phyloP scores from a whole-genome alignment of 2,888 invertebrate genomes.

The Apodemia hepburni region DNA sequence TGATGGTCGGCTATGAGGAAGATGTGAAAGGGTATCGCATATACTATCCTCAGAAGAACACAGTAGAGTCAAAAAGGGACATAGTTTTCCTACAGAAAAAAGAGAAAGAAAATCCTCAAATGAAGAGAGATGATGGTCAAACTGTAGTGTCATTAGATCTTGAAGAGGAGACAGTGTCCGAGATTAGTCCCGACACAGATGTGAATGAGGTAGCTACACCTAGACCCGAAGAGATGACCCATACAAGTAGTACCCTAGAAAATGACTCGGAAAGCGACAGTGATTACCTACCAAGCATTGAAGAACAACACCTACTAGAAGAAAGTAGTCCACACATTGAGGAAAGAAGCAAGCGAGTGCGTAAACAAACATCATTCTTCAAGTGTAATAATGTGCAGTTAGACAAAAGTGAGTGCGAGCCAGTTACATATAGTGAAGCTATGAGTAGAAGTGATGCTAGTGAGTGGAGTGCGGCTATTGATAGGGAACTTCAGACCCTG shows the following conservation, averaged over 20 bases:
- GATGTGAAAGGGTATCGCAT: conserved; percentile 24
- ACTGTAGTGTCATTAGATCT: conserved; percentile 2
- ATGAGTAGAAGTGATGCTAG: conserved; percentile 26
- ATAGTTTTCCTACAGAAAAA: conserved; percentile 19
- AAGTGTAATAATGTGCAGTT: conserved; percentile 17
- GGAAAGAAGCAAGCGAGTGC: conserved; percentile 5
- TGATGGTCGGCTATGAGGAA: conserved; percentile 22
- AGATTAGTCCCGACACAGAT: conserved; percentile 1
- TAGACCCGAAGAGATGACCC: conserved; percentile 17
- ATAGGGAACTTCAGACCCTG: conserved; percentile 12
- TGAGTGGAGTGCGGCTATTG: conserved; percentile 20
- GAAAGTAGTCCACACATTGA: conserved; percentile 2
- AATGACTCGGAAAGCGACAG: conserved; percentile 16
- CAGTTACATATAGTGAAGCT: conserved; percentile 30
- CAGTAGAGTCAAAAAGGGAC: conserved; percentile 23
- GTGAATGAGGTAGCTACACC: conserved; percentile 16
- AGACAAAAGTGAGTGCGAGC: conserved; percentile 17
- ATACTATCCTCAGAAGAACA: conserved; percentile 21
- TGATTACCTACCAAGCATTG: conserved; percentile 14
- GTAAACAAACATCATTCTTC: conserved; percentile 19
- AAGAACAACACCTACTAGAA: conserved; percentile 11
- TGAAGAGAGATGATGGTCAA: conserved; percentile 10
- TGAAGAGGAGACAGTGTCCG: conserved; percentile 5
- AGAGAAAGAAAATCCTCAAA: conserved; percentile 3
- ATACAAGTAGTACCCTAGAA: conserved; percentile 18